These are phyloP conservation scores for Chiloscyllium plagiosum DNA, from an alignment of 2,113 vertebrate genomes.

Conservation along the genomic window DNA sequence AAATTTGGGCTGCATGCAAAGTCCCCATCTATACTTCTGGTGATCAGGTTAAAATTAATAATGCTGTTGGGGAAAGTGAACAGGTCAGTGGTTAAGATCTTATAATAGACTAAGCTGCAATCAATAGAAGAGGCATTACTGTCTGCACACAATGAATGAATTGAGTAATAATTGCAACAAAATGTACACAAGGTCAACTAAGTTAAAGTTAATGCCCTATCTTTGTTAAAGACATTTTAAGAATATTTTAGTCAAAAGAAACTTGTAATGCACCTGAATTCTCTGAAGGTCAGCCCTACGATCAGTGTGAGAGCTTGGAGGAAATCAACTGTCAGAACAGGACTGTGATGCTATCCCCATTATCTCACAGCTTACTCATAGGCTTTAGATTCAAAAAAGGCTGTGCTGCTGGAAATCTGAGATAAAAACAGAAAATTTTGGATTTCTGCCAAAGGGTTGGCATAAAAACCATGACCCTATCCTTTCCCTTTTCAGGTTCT, in stretches of 20 bases:
- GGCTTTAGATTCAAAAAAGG: neutral
- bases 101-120: slow-evolving; percentile 13
- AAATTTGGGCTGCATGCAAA: neutral
- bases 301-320: neutral
- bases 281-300: neutral
- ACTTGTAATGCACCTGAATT: neutral
- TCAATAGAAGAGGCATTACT: neutral
- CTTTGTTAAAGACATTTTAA: neutral
- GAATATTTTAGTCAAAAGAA: neutral
- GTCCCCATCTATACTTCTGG: neutral
- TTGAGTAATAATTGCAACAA: neutral
- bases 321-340: neutral
- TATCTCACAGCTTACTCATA: neutral
- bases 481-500: neutral
- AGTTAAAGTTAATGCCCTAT: neutral
- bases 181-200: neutral
- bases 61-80: neutral
- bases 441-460: neutral
- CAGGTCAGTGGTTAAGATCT: neutral
- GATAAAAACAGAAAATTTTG: neutral
- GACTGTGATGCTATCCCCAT: neutral
- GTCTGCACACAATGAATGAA: neutral
- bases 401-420: neutral
- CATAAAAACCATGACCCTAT: neutral
- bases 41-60: no score